Conservation (phyloP, 2,888 invertebrate species). For the Tillus elongatus region DNA sequence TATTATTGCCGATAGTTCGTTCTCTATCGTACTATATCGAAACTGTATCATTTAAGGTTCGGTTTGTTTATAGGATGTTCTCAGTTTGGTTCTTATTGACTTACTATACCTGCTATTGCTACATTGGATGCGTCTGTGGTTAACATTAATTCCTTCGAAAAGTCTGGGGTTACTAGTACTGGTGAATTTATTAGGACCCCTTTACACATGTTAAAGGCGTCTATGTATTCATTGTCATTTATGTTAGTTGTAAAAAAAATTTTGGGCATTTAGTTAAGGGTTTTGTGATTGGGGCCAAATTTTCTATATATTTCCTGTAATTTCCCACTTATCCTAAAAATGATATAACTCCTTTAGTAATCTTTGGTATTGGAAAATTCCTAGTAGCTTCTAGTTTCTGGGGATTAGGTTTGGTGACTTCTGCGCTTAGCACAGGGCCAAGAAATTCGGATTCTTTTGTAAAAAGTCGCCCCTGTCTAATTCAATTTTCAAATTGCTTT, state of each 20-base stretch:
- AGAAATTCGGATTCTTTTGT: too few relatives aligned
- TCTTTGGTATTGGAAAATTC: too few relatives aligned
- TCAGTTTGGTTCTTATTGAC: not conserved
- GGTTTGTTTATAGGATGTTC: not conserved
- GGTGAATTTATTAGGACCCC: slow-evolving; percentile 4
- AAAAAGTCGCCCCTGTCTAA: too few relatives aligned
- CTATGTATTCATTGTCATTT: slow-evolving; percentile 4
- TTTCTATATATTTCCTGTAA: slow-evolving; percentile 4
- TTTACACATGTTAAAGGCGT: not conserved
- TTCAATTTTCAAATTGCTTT: too few relatives aligned
- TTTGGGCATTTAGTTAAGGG: too few relatives aligned
- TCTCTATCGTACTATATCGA: not conserved
- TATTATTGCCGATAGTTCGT: slow-evolving; percentile 3
- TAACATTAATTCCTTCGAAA: not conserved
- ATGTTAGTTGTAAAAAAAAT: too few relatives aligned
- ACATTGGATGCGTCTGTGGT: not conserved
- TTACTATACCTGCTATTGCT: slow-evolving; percentile 5
- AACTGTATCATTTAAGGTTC: not conserved
- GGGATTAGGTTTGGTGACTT: too few relatives aligned
- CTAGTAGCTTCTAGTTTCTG: too few relatives aligned
- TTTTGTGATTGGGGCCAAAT: too few relatives aligned
- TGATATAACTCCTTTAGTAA: too few relatives aligned
- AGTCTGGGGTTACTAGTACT: not conserved
- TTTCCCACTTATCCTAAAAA: too few relatives aligned
- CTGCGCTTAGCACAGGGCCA: too few relatives aligned